A percentile compares a stretch with the other conserved stretches of the same genome.
phyloP scores from a whole-genome alignment of 2,888 invertebrate genomes.

The Drosophila siamana region DNA sequence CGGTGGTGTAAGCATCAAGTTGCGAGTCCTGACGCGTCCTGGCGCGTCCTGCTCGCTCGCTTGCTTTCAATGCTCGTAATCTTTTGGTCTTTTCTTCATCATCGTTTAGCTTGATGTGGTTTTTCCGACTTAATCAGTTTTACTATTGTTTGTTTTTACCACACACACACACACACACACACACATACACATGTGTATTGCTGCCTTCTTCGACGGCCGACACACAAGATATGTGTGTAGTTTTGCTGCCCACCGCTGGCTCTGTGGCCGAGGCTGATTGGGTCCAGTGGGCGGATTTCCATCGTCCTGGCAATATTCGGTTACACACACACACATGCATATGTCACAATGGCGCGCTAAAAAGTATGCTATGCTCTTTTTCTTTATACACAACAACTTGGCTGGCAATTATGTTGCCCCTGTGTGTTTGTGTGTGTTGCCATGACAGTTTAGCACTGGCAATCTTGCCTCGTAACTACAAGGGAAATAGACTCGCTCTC shows the following conservation, averaged over 20 bases:
- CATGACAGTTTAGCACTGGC: slow-evolving; percentile 40
- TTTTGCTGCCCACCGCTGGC: slow-evolving; percentile 20
- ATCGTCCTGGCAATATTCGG: slow-evolving; percentile 7
- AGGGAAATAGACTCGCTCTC: neutral
- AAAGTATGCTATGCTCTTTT: slow-evolving; percentile 46
- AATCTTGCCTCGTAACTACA: slow-evolving; percentile 5
- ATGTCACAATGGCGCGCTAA: slow-evolving; percentile 35
- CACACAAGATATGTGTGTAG: slow-evolving; percentile 9
- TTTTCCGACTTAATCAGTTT: slow-evolving; percentile 81
- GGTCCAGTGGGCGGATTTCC: slow-evolving; percentile 32
- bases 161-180: too few relatives aligned
- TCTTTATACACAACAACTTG: slow-evolving; percentile 16
- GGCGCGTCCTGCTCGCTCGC: slow-evolving; percentile 24
- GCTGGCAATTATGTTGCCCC: slow-evolving; percentile 61
- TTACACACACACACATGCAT: slow-evolving; percentile 6
- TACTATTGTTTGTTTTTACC: slow-evolving; percentile 81
- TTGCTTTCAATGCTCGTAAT: slow-evolving; percentile 71
- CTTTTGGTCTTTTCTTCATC: slow-evolving; percentile 78
- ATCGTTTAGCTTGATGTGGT: slow-evolving; percentile 81
- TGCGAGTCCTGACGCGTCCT: neutral
- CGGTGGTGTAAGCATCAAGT: slow-evolving; percentile 12
- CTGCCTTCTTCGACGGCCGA: slow-evolving; percentile 6
- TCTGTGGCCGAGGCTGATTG: slow-evolving; percentile 46
- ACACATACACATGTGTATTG: too few relatives aligned
- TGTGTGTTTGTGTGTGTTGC: slow-evolving; percentile 30